These are phyloP conservation scores for Cephus spinipes DNA, from an alignment of 2,888 invertebrate species.

Conservation along the genomic window DNA sequence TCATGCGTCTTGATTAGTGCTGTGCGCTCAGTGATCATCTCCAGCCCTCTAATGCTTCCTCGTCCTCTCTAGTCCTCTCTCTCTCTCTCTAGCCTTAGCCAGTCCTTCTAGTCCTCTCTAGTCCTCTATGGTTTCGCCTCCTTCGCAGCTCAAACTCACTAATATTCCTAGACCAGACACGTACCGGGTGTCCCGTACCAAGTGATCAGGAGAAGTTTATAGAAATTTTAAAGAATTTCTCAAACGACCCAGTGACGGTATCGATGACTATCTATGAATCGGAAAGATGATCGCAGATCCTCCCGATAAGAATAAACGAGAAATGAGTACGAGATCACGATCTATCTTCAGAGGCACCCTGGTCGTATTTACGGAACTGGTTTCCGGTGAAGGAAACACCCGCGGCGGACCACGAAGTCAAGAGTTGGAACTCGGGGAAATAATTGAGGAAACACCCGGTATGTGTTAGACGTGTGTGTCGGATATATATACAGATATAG, in stretches of 20 bases:
- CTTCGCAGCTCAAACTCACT: conserved; percentile 48
- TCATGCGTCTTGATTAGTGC: conserved; percentile 67
- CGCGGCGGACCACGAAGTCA: neutral
- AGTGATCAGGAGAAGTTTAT: neutral
- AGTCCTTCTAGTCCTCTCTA: conserved; percentile 12
- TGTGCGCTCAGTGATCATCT: conserved; percentile 64
- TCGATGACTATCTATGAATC: too few relatives aligned
- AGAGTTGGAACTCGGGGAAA: neutral
- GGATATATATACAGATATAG: neutral
- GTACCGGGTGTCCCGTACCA: conserved; percentile 36
- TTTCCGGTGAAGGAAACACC: neutral
- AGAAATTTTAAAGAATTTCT: neutral
- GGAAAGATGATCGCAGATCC: neutral
- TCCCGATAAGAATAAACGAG: neutral
- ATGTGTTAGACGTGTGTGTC: conserved; percentile 7
- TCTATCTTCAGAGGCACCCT: neutral
- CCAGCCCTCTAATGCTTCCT: conserved; percentile 36
- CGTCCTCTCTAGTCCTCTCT: conserved; percentile 46
- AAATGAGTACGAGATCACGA: neutral
- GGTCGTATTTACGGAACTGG: neutral
- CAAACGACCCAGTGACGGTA: neutral
- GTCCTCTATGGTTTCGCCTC: conserved; percentile 22
- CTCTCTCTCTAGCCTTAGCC: conserved; percentile 29
- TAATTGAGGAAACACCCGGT: conserved; percentile 34
- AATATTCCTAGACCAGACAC: conserved; percentile 44